Base-by-base conservation (phyloP, 2,888 invertebrate species). In the Meghimatium bilineatum region DNA sequence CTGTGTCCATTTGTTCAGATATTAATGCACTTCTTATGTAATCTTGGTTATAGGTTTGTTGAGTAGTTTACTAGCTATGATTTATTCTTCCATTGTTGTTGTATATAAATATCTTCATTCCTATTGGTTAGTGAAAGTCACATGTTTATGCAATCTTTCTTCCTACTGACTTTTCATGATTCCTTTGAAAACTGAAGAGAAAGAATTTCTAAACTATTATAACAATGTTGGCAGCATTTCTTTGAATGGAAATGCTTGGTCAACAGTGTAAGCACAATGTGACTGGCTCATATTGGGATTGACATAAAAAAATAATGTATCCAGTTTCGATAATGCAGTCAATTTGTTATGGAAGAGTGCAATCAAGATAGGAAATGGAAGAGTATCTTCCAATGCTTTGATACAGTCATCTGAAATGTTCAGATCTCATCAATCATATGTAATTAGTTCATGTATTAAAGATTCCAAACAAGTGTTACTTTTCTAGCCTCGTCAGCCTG, bases 51-150 rank as follows among this genome's bases (percentile, higher is more conserved):
- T 34, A 66, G n/a, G 20, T 32, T 20, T 67, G 44, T 44, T n/a
- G n/a, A 44, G 5, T 67, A 20, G 12, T 67, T 67, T 32, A 20
- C 6, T n/a, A 63, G 60, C 23, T 26, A 23, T 69, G 34, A 12
- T 23, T 69, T 12, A 1, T 75, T 32, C 26, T 77, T 63, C 49
- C 38, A 63, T 26, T 77, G 34, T 60, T 56, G 23, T n/a, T 75
- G 60, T 60, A 32, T 34, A 56, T 75, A 29, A 36, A 63, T 63
- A 77, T 26, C n/a, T 63, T 77, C 77, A 77, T 77, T 77, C 63
- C 77, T 29, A 63, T 77, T n/a, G 77, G 63, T 63, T 63, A 77
- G 77, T 63, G 77, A 77, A 63, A n/a, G n/a, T 67, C 67, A 67
- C 32, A 67, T 67, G 23, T 67, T 67, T 67, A 67, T 67, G 67